Conservation (phyloP, 2,113 vertebrate species). For the Plestiodon gilberti region DNA sequence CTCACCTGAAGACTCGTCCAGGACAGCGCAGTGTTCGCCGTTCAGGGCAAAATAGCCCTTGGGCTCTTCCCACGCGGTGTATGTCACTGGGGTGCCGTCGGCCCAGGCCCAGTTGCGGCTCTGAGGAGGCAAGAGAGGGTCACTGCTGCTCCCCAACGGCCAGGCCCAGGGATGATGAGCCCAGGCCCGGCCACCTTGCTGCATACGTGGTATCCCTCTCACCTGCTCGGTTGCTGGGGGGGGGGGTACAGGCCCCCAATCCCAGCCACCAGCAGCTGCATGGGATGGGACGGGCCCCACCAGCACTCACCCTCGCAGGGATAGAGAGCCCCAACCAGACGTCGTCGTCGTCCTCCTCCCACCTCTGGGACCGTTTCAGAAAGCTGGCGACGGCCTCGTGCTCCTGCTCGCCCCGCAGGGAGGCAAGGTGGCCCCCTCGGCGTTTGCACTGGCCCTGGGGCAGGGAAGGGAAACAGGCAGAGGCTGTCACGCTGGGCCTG, state of each 20-base stretch:
- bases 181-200: too few species aligned
- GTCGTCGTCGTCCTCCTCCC: neutral
- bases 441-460: neutral
- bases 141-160: too few species aligned
- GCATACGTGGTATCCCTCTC: too few species aligned
- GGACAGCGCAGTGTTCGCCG: neutral
- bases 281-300: too few species aligned
- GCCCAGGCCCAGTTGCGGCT: neutral
- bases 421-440: neutral
- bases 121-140: neutral
- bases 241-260: too few species aligned
- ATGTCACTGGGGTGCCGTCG: neutral
- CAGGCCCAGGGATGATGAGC: too few species aligned
- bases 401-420: neutral
- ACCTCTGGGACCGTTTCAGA: neutral
- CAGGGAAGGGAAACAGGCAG: too few species aligned
- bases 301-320: neutral
- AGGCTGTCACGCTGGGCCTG: too few species aligned
- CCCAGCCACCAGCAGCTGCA: too few species aligned
- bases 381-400: neutral
- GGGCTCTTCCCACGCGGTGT: neutral
- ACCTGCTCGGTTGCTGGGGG: too few species aligned
- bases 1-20: neutral
- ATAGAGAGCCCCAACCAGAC: neutral
- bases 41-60: neutral